Evolutionary conservation across 2,888 invertebrate genomes (phyloP).

Genomic region (Drosophila sordidula): DNA sequence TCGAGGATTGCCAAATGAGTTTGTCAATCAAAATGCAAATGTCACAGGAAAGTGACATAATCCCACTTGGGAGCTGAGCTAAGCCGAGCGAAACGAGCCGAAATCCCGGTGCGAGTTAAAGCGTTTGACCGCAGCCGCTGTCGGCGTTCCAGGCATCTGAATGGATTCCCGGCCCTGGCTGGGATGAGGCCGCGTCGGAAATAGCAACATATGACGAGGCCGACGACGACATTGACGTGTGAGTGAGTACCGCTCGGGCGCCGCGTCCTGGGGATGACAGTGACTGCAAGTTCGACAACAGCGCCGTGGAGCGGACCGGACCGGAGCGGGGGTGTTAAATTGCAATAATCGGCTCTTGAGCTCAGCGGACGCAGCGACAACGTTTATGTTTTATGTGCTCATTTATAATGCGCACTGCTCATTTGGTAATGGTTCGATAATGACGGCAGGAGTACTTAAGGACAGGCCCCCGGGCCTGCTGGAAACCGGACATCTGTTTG

Average conservation of each 20-base stretch:
- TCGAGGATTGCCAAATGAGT: constrained; percentile 71
- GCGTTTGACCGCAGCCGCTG: constrained; percentile 77
- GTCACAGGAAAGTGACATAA: constrained; percentile 83
- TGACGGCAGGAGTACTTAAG: constrained; percentile 69
- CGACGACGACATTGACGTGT: constrained; percentile 42
- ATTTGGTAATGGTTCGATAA: constrained; percentile 82
- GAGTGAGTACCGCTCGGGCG: constrained; percentile 10
- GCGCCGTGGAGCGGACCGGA: constrained; percentile 36
- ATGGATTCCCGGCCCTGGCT: constrained; percentile 51
- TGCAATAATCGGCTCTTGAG: constrained; percentile 82
- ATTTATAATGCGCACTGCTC: constrained; percentile 80
- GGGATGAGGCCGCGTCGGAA: constrained; percentile 37
- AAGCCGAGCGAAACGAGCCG: constrained; percentile 68
- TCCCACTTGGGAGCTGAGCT: constrained; percentile 83
- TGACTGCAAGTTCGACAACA: constrained; percentile 20
- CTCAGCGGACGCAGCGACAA: constrained; percentile 69
- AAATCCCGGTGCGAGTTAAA: constrained; percentile 82
- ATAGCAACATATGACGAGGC: constrained; percentile 70
- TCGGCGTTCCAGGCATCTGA: constrained; percentile 54
- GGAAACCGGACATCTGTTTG: constrained; percentile 79
- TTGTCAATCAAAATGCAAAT: constrained; percentile 84
- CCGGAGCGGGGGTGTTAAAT: constrained; percentile 73
- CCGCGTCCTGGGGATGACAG: constrained; percentile 7
- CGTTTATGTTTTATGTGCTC: constrained; percentile 81
- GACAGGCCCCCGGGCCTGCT: constrained; percentile 42